Percentiles rank a stretch among this genome's conserved stretches.
Evolutionary conservation across 1,140 invertebrate species (phyloP).

Genomic region (Drosophila quadrilineata): DNA sequence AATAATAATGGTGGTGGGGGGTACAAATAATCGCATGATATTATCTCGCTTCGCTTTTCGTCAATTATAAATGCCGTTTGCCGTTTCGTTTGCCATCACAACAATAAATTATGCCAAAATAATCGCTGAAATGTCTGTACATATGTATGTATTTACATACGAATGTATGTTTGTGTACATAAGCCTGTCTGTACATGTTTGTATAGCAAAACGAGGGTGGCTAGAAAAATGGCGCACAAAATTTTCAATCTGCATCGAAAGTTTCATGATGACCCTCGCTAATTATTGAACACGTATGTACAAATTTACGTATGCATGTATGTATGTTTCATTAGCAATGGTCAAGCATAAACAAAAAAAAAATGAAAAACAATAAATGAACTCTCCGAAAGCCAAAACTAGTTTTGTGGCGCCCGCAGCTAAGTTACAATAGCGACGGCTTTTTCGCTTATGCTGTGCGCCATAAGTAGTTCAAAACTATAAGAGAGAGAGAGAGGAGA

Average conservation of each 20-base stretch:
- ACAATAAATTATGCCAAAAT: constrained; percentile 10
- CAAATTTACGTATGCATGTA: background rate
- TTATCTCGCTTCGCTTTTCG: background rate
- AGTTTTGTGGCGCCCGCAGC: constrained; percentile 52
- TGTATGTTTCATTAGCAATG: constrained; percentile 2
- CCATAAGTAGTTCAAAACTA: constrained; percentile 1
- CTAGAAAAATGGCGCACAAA: too few relatives aligned
- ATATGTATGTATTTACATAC: background rate
- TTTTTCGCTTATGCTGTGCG: constrained; percentile 36
- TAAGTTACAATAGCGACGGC: constrained; percentile 56
- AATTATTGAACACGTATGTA: background rate
- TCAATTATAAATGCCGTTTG: background rate
- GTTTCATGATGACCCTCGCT: background rate
- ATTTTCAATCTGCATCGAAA: too few relatives aligned
- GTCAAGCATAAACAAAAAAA: constrained; percentile 10
- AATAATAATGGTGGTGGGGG: too few relatives aligned
- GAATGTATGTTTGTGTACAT: background rate
- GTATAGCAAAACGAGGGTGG: too few relatives aligned
- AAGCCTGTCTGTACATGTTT: background rate
- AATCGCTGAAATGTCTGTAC: constrained; percentile 3
- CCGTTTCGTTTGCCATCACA: background rate
- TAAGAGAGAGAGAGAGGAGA: background rate
- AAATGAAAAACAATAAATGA: constrained; percentile 17
- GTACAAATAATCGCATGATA: background rate
- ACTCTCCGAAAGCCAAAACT: constrained; percentile 36